These are phyloP conservation scores for Myotis lucifugus DNA, from an alignment of 2,113 vertebrate species.

Conservation along the genomic window DNA sequence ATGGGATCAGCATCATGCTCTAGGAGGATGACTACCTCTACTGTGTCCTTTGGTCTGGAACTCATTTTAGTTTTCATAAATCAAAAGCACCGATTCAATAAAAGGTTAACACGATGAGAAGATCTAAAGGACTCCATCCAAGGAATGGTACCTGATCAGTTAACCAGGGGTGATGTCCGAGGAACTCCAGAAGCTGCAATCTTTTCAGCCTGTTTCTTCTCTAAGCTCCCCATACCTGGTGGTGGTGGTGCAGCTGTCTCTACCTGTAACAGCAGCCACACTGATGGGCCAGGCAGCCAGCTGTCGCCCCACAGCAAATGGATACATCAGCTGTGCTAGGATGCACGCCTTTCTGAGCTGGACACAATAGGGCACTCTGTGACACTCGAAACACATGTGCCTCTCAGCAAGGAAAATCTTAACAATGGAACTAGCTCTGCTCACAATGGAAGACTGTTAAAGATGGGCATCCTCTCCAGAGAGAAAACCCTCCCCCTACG, in stretches of 20 bases:
- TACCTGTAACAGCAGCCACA: constrained; percentile 88
- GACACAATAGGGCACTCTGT: constrained; percentile 87
- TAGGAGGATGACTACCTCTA: not conserved
- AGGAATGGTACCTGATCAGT: not conserved
- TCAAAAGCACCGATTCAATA: not conserved
- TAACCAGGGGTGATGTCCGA: not conserved
- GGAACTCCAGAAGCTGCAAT: not conserved
- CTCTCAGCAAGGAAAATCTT: constrained; percentile 71
- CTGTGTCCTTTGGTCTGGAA: constrained; percentile 10
- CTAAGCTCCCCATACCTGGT: constrained; percentile 81
- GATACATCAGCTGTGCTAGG: constrained; percentile 88
- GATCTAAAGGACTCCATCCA: not conserved
- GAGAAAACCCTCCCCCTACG: not conserved
- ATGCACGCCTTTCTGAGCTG: constrained; percentile 71
- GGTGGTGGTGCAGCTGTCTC: constrained; percentile 86
- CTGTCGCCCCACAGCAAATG: constrained; percentile 89
- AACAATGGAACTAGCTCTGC: constrained; percentile 75
- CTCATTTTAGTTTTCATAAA: not conserved
- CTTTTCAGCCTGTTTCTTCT: not conserved
- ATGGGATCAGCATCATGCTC: constrained; percentile 34
- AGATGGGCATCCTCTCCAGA: constrained; percentile 55
- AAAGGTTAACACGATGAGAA: not conserved
- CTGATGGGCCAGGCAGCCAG: constrained; percentile 84
- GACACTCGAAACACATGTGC: constrained; percentile 80
- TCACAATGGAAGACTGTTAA: constrained; percentile 81